Conservation (phyloP, 2,888 invertebrate species). For the Mantis religiosa region DNA sequence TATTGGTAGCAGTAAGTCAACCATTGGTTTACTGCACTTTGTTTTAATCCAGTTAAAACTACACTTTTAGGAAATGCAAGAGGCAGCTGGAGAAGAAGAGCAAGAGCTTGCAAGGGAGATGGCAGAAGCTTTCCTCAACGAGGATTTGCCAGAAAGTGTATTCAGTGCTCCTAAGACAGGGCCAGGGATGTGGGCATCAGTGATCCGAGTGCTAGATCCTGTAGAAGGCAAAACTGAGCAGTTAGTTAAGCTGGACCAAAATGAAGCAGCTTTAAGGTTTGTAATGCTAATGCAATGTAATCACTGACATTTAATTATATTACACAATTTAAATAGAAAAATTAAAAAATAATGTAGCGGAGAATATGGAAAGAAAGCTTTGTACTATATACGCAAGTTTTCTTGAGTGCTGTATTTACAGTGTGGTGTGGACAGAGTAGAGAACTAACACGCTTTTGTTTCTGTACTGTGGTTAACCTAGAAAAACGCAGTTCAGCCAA, state of each 20-base stretch:
- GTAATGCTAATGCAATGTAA: background rate
- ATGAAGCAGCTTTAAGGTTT: constrained; percentile 89
- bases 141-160: constrained; percentile 86
- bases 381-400: too few relatives aligned
- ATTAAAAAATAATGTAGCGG: too few relatives aligned
- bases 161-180: constrained; percentile 98
- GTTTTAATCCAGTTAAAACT: background rate
- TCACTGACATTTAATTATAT: too few relatives aligned
- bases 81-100: constrained; percentile 94
- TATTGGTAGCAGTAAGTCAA: too few relatives aligned
- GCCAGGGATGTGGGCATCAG: constrained; percentile 92
- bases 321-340: too few relatives aligned
- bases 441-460: too few relatives aligned
- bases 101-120: constrained; percentile 91
- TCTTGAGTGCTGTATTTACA: too few relatives aligned
- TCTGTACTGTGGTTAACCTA: too few relatives aligned
- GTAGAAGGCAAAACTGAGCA: constrained; percentile 74
- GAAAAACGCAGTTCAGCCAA: too few relatives aligned
- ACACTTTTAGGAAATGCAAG: constrained; percentile 74
- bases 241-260: constrained; percentile 82
- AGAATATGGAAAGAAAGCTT: too few relatives aligned
- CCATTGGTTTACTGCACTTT: too few relatives aligned
- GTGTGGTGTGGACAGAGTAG: too few relatives aligned
- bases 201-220: constrained; percentile 82
- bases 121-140: constrained; percentile 94